phyloP scores from a whole-genome alignment of 2,888 invertebrate genomes.

The Invenusta paracnida region DNA sequence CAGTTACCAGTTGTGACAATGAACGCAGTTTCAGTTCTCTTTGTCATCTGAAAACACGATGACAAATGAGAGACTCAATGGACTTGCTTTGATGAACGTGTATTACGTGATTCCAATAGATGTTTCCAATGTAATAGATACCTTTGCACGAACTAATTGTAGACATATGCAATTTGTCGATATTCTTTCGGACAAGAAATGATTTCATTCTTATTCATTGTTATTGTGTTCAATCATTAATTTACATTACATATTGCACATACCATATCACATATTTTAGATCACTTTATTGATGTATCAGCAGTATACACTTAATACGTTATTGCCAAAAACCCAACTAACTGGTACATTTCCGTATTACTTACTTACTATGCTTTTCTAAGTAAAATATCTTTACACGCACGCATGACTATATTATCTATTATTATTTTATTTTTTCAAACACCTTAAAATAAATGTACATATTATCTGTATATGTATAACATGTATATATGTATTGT shows the following conservation, averaged over 20 bases:
- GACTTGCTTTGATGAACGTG: background rate
- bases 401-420: too few relatives aligned
- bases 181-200: background rate
- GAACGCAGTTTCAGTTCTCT: background rate
- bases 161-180: background rate
- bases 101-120: background rate
- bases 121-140: background rate
- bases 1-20: background rate
- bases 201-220: background rate
- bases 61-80: background rate
- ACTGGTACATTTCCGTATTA: too few relatives aligned
- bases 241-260: background rate
- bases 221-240: background rate
- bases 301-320: too few relatives aligned
- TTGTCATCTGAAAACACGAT: background rate
- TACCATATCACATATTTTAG: background rate
- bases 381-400: too few relatives aligned
- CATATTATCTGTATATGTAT: too few relatives aligned
- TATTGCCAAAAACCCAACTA: too few relatives aligned
- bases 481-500: too few relatives aligned
- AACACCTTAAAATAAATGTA: too few relatives aligned
- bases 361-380: too few relatives aligned
- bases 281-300: background rate
- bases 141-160: background rate
- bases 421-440: too few relatives aligned